Evolutionary conservation across 2,113 vertebrate genomes (phyloP), one percentile per base, ranked within the genome.

Genomic region (Lanius ludovicianus): DNA sequence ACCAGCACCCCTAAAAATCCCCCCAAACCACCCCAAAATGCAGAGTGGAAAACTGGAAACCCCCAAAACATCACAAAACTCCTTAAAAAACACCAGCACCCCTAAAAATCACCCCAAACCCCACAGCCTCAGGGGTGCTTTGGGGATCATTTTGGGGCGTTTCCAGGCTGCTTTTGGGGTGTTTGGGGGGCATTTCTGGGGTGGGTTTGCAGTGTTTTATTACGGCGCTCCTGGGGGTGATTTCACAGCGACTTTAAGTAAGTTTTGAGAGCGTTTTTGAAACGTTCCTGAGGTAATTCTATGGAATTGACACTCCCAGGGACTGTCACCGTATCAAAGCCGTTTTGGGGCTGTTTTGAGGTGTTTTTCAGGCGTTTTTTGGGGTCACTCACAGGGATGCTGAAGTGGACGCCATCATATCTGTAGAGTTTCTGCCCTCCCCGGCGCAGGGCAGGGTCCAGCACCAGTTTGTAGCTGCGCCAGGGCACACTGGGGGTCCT

Each of bases 41-140:
- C 17, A 28, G 12, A 6, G 30, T 8, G 3, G 2, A 3, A 4
- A 6, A 41, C 11, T 7, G 7, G 9, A 12, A 22, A 41, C 42
- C 4, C 41, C 10, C 13, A 44, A 65, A 65, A 33, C 8, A 27
- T 11, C 35, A 24, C 59, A 11, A 62, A 19, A 39, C 13, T 14
- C 41, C 13, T 9, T 17, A 39, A 60, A 39, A 28, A 6, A 14
- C 7, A 14, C 42, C 42, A 42, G 13, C 41, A 41, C 41, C 41
- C 41, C 14, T n/a, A n/a, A 15, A 63, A 63, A 22, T 7, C 9
- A 9, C 39, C 19, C 27, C 3, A 42, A 42, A 30, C 13, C 8
- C n/a, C n/a, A n/a, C n/a, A n/a, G n/a, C n/a, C n/a, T n/a, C n/a
- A n/a, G n/a, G n/a, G n/a, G n/a, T n/a, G n/a, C n/a, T 55, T 31